Percentiles rank a stretch among this genome's conserved stretches.
These are phyloP conservation scores for Parus major DNA, from an alignment of 2,113 vertebrate species.

Conservation along the genomic window DNA sequence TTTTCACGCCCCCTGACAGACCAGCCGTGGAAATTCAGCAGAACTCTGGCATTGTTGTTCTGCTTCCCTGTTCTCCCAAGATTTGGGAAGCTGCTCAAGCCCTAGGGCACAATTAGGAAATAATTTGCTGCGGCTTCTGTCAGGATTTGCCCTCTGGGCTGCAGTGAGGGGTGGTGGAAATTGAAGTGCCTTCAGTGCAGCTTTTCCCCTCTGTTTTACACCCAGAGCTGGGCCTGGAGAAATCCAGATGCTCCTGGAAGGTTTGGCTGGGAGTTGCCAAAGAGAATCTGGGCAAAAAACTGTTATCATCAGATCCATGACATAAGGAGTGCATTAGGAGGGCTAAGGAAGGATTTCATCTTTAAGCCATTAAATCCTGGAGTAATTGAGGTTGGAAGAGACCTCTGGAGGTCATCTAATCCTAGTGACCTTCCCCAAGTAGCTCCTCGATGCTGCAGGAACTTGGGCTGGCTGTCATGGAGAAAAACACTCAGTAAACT, in stretches of 20 bases:
- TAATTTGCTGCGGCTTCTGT: neutral
- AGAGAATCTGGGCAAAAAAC: neutral
- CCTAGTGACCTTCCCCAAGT: neutral
- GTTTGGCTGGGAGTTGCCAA: neutral
- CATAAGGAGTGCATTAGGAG: slow-evolving; percentile 18
- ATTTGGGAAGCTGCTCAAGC: neutral
- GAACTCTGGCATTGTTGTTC: neutral
- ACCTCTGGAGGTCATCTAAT: slow-evolving; percentile 33
- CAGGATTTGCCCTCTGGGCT: neutral
- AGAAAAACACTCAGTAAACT: neutral
- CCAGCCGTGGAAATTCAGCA: neutral
- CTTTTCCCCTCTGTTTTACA: neutral
- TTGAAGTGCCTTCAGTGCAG: neutral
- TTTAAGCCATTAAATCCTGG: slow-evolving; percentile 31
- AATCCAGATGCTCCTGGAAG: neutral
- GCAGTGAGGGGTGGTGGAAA: neutral
- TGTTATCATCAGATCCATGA: neutral
- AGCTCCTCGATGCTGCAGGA: neutral
- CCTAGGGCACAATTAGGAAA: neutral
- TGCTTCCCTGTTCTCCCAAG: neutral
- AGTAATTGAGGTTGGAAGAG: slow-evolving; percentile 3
- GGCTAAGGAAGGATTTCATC: slow-evolving; percentile 12
- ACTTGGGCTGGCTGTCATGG: neutral
- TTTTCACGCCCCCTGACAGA: neutral
- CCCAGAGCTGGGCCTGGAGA: neutral